A percentile compares a stretch with the other conserved stretches of the same genome.
phyloP scores from a whole-genome alignment of 2,113 vertebrate species.

The Pachyramphus minor region DNA sequence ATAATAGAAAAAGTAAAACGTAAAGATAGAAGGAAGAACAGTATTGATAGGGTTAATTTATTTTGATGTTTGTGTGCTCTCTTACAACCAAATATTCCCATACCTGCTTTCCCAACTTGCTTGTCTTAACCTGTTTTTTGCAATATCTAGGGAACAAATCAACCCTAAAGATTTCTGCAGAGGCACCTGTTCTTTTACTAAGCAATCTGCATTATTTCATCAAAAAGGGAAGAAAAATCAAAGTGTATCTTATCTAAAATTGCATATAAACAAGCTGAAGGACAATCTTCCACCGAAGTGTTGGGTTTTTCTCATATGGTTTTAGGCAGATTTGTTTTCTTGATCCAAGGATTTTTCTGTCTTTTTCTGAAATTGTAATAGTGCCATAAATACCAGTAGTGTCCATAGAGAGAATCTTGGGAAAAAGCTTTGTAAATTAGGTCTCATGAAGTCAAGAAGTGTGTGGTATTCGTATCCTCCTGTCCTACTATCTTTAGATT shows the following conservation, averaged over 20 bases:
- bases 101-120: not conserved
- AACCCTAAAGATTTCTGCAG: not conserved
- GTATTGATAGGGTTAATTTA: not conserved
- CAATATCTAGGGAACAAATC: not conserved
- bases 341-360: not conserved
- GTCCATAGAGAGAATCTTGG: not conserved
- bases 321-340: not conserved
- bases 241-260: not conserved
- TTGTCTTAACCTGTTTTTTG: not conserved
- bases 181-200: not conserved
- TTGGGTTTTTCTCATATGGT: not conserved
- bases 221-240: not conserved
- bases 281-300: not conserved
- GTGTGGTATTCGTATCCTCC: not conserved
- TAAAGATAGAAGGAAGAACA: not conserved
- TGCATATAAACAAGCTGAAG: not conserved
- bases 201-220: conserved; percentile 15
- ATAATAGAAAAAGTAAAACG: not conserved
- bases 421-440: not conserved
- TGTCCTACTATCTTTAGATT: not conserved
- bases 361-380: not conserved
- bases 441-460: not conserved
- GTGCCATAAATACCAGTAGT: not conserved
- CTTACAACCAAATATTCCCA: not conserved
- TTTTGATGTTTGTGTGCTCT: not conserved